Base-by-base conservation (phyloP, 2,888 invertebrate genomes). In the Lasioglossum calceatum region DNA sequence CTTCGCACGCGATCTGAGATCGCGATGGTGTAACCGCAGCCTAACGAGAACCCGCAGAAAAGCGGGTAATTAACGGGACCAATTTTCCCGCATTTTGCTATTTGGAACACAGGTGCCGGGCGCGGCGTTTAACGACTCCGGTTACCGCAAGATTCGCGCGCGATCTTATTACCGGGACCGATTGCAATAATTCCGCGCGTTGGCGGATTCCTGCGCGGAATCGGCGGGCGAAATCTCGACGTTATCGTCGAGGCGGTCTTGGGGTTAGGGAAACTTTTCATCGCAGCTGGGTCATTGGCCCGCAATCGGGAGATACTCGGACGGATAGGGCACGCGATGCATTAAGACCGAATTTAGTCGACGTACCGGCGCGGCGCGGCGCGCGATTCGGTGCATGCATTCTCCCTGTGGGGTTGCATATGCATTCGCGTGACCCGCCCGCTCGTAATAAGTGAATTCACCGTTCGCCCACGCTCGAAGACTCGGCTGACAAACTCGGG, bases 261-360 rank as follows among this genome's bases (percentile, higher is more conserved):
- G 7, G 36, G 77, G 39, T 44, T 78, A 39, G 70, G 70, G 58
- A 72, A 85, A 87, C 85, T 87, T 87, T 85, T 82, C 85, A 86
- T 79, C 44, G 67, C 36, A 74, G 39, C 76, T 27, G 39, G 90
- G 89, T 90, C 89, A 87, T 75, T 90, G 90, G 74, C 90, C 90
- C 44, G 72, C 76, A 72, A 82, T 78, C 86, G 83, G 74, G 76
- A 90, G 89, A 89, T 90, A 90, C 84, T 73, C 72, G 75, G 70
- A 39, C 78, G 84, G 88, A 87, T 87, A 89, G 84, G 70, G 82
- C 88, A 90, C 90, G 90, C 90, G 87, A 90, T 87, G 81, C 81
- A 84, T 81, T 90, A 90, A 87, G 77, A 86, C 81, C 76, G 83
- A 90, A 87, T 88, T 90, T 87, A 80, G 79, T 50, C 76, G 74